Conservation (phyloP, 2,888 invertebrate species). For the Perizoma flavofasciatum region DNA sequence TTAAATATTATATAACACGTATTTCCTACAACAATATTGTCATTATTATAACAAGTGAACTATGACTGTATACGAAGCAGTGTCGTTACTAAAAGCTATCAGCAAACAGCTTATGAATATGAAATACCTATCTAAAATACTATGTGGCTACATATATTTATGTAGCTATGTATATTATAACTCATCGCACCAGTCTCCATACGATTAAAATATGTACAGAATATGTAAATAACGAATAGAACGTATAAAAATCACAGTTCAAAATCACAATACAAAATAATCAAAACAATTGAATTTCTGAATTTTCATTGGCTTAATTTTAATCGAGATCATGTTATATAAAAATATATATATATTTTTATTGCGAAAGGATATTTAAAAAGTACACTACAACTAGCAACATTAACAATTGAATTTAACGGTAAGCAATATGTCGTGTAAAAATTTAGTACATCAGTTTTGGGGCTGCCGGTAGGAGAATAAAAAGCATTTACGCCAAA, state of each 20-base stretch:
- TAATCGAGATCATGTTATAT: slow-evolving; percentile 67
- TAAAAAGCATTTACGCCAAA: slow-evolving; percentile 49
- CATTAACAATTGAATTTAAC: slow-evolving; percentile 75
- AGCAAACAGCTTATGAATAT: slow-evolving; percentile 26
- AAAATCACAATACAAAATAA: slow-evolving; percentile 59
- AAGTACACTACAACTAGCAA: slow-evolving; percentile 73
- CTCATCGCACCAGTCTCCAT: slow-evolving; percentile 64
- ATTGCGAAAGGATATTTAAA: slow-evolving; percentile 71
- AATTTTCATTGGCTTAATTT: slow-evolving; percentile 50
- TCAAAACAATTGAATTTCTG: slow-evolving; percentile 41
- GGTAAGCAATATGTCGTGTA: slow-evolving; percentile 76
- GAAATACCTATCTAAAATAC: slow-evolving; percentile 32
- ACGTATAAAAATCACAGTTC: slow-evolving; percentile 67
- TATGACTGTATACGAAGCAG: slow-evolving; percentile 45
- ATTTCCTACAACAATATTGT: slow-evolving; percentile 64
- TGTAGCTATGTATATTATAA: slow-evolving; percentile 43
- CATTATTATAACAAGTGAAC: slow-evolving; percentile 55
- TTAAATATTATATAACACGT: slow-evolving; percentile 28
- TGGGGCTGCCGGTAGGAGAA: slow-evolving; percentile 63
- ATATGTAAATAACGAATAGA: slow-evolving; percentile 46
- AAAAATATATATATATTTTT: slow-evolving; percentile 68
- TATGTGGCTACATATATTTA: slow-evolving; percentile 33
- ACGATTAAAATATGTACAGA: slow-evolving; percentile 53
- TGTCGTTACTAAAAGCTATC: slow-evolving; percentile 40
- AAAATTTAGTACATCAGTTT: slow-evolving; percentile 53